These are phyloP conservation scores for Progne subis DNA, from an alignment of 2,113 vertebrate genomes.

Conservation along the genomic window DNA sequence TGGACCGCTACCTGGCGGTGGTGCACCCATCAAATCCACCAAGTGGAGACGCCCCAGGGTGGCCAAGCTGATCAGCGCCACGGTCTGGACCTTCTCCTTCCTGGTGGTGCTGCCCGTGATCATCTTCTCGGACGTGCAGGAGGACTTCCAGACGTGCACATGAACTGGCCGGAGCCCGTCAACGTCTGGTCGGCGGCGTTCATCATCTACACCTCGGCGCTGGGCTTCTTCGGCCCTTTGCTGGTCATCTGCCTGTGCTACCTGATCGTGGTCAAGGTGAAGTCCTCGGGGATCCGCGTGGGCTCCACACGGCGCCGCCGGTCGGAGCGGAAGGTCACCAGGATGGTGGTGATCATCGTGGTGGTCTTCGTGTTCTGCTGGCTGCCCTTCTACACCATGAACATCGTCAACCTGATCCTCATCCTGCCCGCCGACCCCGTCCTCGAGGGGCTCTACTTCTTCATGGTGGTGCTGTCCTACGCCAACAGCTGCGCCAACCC, in stretches of 20 bases:
- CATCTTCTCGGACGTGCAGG: constrained; percentile 89
- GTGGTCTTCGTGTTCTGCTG: constrained; percentile 92
- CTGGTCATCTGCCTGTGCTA: constrained; percentile 94
- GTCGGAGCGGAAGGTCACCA: constrained; percentile 88
- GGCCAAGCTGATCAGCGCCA: constrained; percentile 85
- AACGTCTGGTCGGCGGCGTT: constrained; percentile 87
- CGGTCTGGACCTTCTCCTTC: constrained; percentile 86
- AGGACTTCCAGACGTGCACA: constrained; percentile 85
- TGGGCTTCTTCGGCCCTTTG: constrained; percentile 91
- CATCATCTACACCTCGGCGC: constrained; percentile 88
- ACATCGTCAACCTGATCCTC: constrained; percentile 90
- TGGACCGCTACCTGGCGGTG: constrained; percentile 93
- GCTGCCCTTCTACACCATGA: constrained; percentile 92
- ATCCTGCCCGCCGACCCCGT: constrained; percentile 86
- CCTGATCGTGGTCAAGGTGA: constrained; percentile 89
- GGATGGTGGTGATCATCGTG: constrained; percentile 95
- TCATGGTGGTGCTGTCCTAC: constrained; percentile 88
- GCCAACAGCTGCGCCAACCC: constrained; percentile 97
- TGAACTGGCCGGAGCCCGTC: constrained; percentile 91
- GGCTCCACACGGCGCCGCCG: constrained; percentile 85
- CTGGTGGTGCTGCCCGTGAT: constrained; percentile 90
- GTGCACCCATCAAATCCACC: constrained; percentile 90
- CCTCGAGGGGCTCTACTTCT: constrained; percentile 87
- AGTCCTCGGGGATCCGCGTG: constrained; percentile 80
- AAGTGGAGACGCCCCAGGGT: constrained; percentile 88